Evolutionary conservation across 2,797 vertebrate genomes (phyloP), one percentile per base, ranked within the genome.

Genomic region (Spizella passerina): DNA sequence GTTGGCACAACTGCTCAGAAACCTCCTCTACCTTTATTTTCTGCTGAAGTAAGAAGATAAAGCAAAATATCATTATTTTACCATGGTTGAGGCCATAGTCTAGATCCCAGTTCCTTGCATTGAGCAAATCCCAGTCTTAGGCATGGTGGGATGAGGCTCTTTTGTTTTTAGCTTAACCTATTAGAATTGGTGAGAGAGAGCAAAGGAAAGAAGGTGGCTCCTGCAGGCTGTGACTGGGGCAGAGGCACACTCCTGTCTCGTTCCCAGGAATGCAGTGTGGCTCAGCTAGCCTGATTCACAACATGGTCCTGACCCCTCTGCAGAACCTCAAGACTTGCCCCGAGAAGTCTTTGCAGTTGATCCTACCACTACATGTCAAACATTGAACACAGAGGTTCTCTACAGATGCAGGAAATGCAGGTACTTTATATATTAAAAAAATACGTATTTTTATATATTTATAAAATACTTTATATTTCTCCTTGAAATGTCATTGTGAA

Each of bases 391-490:
- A 53, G 99, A 99, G 55, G 88, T 97, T 90, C 97, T 99, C 82
- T 99, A 99, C 94, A 98, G 98, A 91, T 99, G 99, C 97, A 98
- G 99, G 92, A 99, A 99, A 80, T 99, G 99, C 98, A 99, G 99
- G 99, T 99, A 97, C 95, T 82, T 60, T 13, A 1, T 47, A 12
- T 36, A 10, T 57, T 11, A 10, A 4, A 12, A 76, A 69, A 76
- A 27, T 7, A 38, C 0, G 2, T 26, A 7, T 36, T 60, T 44
- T 52, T 65, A 10, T 44, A 1, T 46, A 12, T n/a, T 32, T 60
- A 14, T 30, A 26, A 70, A 57, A 23, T 52, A 30, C 18, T 73
- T 63, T 16, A 0, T 57, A 10, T 71, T 68, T 77, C 36, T 71
- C 9, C n/a, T 22, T 69, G 39, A 60, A 75, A n/a, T 3, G 0